Evolutionary conservation across 1,140 invertebrate genomes (phyloP), one percentile per base, ranked within the genome.

Genomic region (Magallana gigas): DNA sequence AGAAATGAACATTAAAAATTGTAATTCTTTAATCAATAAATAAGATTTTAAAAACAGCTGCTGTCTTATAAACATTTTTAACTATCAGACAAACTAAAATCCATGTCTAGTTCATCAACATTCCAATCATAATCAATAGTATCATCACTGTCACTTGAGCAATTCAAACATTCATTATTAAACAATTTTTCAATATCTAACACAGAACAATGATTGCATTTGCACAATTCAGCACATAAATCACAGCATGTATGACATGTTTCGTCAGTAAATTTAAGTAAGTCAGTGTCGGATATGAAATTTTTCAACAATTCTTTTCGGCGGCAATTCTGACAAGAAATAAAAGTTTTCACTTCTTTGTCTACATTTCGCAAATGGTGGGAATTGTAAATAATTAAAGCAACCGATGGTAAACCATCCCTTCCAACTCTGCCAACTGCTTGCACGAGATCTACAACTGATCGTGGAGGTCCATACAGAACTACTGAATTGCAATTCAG

Each of bases 381-480:
- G 16, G 59, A 60, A 60, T 60, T 60, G 59, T 60, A 16, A 60
- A 23, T 60, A 11, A 85, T 14, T n/a, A 85, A 56, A 11, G 84
- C 84, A 18, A 68, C 62, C 8, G 60, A 68, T 29, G 59, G 18
- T 23, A 12, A 23, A 48, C 84, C 84, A 64, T 85, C 58, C 36
- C 84, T 18, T 8, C 84, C 84, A 36, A 64, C 29, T 68, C 60
- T 23, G 18, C 84, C 60, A 64, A 68, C 36, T 9, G 60, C 84
- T 48, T 85, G 60, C 6, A 85, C 56, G 9, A 85, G 48, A 23
- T 85, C 84, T 18, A 85, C 18, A 29, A 64, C 36, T 18, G n/a
- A 23, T 62, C 16, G 29, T 85, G 60, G 84, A 18, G 60, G 57
- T n/a, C 62, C 84, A 85, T 68, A 85, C 60, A 85, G 2, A 64